Percentiles rank a stretch among this genome's conserved stretches.
Conservation (phyloP, 2,888 invertebrate species). For the Maniola hyperantus region DNA sequence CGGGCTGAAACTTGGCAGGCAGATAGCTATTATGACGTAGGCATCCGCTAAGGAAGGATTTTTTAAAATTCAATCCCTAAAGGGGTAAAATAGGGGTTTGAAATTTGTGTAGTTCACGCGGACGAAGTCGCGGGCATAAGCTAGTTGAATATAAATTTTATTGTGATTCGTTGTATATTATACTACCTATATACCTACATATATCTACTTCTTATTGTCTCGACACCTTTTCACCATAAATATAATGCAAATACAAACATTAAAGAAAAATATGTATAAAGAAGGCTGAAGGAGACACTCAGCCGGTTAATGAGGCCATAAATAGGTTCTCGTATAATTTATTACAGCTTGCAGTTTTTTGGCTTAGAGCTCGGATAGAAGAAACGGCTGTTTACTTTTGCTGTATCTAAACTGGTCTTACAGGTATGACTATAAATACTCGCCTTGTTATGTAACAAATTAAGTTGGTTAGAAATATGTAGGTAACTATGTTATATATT, state of each 20-base stretch:
- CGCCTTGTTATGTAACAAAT: background rate
- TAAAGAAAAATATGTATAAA: slow-evolving; percentile 23
- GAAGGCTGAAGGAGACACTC: slow-evolving; percentile 51
- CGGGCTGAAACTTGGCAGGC: too few relatives aligned
- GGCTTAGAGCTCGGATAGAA: slow-evolving; percentile 56
- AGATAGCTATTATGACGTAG: too few relatives aligned
- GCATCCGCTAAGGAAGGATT: too few relatives aligned
- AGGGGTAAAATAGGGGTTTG: too few relatives aligned
- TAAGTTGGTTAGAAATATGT: background rate
- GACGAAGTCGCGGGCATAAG: too few relatives aligned
- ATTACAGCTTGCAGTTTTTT: slow-evolving; percentile 69
- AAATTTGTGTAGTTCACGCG: too few relatives aligned
- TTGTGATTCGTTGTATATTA: too few relatives aligned
- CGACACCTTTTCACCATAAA: background rate
- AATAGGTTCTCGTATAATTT: slow-evolving; percentile 74
- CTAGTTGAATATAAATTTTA: too few relatives aligned
- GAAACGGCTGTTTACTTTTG: slow-evolving; percentile 56
- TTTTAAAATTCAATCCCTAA: too few relatives aligned
- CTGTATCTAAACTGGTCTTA: slow-evolving; percentile 54
- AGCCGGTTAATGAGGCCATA: slow-evolving; percentile 68
- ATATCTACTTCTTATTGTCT: background rate
- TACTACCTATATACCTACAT: background rate
- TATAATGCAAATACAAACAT: slow-evolving; percentile 2
- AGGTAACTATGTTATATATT: background rate
- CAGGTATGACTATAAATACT: background rate